Evolutionary conservation across 2,113 vertebrate species (phyloP).

Genomic region (Eleginops maclovinus): DNA sequence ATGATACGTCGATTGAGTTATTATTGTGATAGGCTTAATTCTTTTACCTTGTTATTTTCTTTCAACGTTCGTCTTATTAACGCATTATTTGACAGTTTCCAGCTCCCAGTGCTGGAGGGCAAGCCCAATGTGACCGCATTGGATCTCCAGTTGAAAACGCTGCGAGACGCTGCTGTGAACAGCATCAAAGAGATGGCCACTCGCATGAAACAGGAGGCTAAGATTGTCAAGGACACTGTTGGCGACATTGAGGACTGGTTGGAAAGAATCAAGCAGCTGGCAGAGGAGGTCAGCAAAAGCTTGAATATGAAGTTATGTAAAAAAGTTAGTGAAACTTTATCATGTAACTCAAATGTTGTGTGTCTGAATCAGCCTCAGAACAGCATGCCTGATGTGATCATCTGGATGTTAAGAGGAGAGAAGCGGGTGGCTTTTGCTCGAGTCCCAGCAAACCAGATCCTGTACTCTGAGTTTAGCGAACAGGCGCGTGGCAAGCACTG

Average conservation of each 20-base stretch:
- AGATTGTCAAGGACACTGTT: slow-evolving; percentile 87
- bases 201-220: slow-evolving; percentile 86
- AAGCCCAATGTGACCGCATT: slow-evolving; percentile 89
- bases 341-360: background rate
- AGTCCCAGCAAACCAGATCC: slow-evolving; percentile 90
- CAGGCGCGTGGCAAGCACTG: slow-evolving; percentile 91
- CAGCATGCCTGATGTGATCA: slow-evolving; percentile 96
- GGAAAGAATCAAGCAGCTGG: slow-evolving; percentile 89
- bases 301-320: background rate
- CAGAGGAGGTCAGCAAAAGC: slow-evolving; percentile 89
- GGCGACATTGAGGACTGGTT: slow-evolving; percentile 94
- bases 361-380: slow-evolving; percentile 89
- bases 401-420: slow-evolving; percentile 98
- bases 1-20: no score
- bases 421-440: slow-evolving; percentile 92
- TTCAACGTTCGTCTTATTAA: background rate
- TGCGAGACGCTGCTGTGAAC: slow-evolving; percentile 84
- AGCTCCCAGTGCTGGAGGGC: slow-evolving; percentile 86
- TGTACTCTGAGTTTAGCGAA: slow-evolving; percentile 89
- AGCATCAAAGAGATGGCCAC: slow-evolving; percentile 86
- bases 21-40: background rate
- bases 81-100: slow-evolving; percentile 70
- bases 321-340: background rate
- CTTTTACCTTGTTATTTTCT: background rate
- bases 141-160: slow-evolving; percentile 91